Evolutionary conservation across 1,140 invertebrate genomes (phyloP), one percentile per base, ranked within the genome.

Genomic region (Calosoma granatense): DNA sequence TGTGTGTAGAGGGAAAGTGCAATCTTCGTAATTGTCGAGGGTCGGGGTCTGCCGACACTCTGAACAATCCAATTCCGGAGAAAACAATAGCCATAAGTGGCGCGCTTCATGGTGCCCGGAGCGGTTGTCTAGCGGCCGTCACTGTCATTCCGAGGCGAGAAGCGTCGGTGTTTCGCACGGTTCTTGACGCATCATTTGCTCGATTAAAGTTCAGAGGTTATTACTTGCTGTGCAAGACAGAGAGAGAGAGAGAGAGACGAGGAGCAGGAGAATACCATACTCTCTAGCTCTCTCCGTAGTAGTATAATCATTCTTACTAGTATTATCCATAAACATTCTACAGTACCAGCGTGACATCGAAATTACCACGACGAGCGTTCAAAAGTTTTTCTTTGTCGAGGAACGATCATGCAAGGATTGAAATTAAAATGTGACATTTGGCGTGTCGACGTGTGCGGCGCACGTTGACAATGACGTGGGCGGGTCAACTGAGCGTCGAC

Each of bases 1-100:
- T 36, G n/a, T 36, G 26, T 9, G n/a, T 54, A 60, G 41, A 11
- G 41, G 3, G 6, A 47, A 22, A 58, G 62, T 65, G 57, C 59
- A 63, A 61, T 63, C 53, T 60, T 64, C 60, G 53, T 56, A 64
- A 63, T 60, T 61, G 56, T 62, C 65, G 64, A 66, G 69, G 61
- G 62, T 68, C 67, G 65, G 65, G 73, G 70, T 30, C 41, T 51
- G 51, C 41, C 9, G 17, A 9, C 9, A 9, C 17, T 41, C 47
- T 51, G 26, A 53, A 60, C 73, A 76, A 76, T 77, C 74, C 74
- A 77, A 77, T 77, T 77, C 74, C 73, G 74, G 74, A 72, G 74
- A 76, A 77, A 77, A 74, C 73, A 74, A 74, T 74, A 72, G 73
- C 70, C 67, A 70, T 76, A 76, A 75, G 74, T 74, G 74, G 73